Base-by-base conservation (phyloP, 2,113 vertebrate species). In the Pavo muticus region DNA sequence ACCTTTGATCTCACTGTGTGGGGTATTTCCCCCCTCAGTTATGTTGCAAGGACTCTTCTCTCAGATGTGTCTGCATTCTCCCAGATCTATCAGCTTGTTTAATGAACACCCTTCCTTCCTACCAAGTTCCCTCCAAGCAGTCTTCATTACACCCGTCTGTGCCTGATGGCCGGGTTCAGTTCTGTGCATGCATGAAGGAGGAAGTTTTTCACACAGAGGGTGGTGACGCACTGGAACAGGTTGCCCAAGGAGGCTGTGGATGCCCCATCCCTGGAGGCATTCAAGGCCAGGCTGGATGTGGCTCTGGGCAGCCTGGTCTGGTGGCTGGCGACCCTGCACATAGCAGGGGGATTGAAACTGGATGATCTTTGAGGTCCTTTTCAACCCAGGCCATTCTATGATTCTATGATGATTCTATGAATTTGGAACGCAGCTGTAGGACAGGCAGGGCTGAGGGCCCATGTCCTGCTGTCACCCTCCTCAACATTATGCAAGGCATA, bases 101-200 rank as follows among this genome's bases (percentile, higher is more conserved):
- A 52, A 48, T 63, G 74, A 32, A 25, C 56, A 48, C 4, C 47
- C 9, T 76, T 11, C 59, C 23, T 25, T 63, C 70, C 32, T 76
- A 50, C 72, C 52, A 4, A 27, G 18, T 42, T 83, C 3, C 13
- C 6, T 61, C 30, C 7, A 9, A 61, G 47, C 21, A 61, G 59
- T 39, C 45, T 57, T 45, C 11, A 6, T 56, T 65, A 17, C 0
- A 1, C n/a, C 61, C 21, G 11, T 63, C 40, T 19, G 37, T 45
- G 44, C 39, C 30, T 37, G 27, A 45, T 64, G 37, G 20, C 39
- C 64, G 77, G n/a, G 27, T 65, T 75, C 48, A 21, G 45, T 83
- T 54, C 23, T 54, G 27, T 16, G 6, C 3, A 0, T 8, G 15
- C 0, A 1, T 60, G 6, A 45, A 2, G 2, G 32, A 65, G 88